Evolutionary conservation across 2,888 invertebrate genomes (phyloP), one percentile per base, ranked within the genome.

Genomic region (Poecilus cupreus): DNA sequence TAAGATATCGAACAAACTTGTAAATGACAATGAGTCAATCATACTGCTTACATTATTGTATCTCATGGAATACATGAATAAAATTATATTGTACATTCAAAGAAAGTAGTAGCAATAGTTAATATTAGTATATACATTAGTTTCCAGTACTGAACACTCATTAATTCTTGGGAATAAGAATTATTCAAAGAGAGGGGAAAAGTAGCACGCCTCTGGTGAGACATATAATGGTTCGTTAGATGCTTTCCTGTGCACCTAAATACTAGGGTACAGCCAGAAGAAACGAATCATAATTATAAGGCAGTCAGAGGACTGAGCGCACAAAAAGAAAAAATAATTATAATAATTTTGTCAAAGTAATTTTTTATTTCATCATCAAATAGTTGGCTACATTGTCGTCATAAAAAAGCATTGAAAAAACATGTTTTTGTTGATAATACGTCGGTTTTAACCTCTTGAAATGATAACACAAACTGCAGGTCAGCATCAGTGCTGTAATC

Each of bases 361-460:
- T 43, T 43, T 43, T 2, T 3, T 43, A 72, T 74, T 76, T 76
- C 75, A 54, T 76, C 51, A 54, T 32, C 8, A 75, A 32, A 54
- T 54, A 39, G n/a, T 76, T 20, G 46, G 10, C 11, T 74, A 24
- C 46, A 39, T 46, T 78, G 32, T 64, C 49, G 64, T 78, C 64
- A 78, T 24, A 32, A 20, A 24, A 60, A 13, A n/a, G 43, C 39
- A 68, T 64, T 46, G 60, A 20, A 64, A 13, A 78, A 78, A 78
- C 78, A 78, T 78, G 78, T 78, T 78, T 78, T 46, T 78, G 64
- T 60, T 60, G 54, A 57, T 60, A 26, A 43, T 78, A 78, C 26
- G 64, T 39, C 46, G 18, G 46, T 43, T 64, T 64, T 76, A 78
- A 78, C 78, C 78, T 78, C 78, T 46, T 46, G 16, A 60, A 68